Base-by-base conservation (phyloP, 1,140 invertebrate genomes). In the Hylaeus volcanicus region DNA sequence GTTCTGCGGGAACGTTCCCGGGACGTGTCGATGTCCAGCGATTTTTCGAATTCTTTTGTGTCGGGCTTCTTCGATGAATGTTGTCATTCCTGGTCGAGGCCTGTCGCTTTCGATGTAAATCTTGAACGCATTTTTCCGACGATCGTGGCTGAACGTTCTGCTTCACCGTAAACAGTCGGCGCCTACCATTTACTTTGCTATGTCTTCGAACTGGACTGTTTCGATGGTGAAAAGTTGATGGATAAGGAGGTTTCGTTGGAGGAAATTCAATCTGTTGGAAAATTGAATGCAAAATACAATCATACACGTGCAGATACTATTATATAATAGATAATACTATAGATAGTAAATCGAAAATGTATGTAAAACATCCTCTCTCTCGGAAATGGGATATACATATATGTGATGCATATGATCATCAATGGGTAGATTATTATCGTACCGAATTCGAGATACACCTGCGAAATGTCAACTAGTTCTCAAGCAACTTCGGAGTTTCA, bases 401-500 rank as follows among this genome's bases (percentile, higher is more conserved):
- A 41, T 6, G n/a, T 61, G 8, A 8, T 15, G 37, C 5, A 26
- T 9, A 26, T 14, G 43, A 4, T 48, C 43, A n/a, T 11, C 11
- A n/a, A 9, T 14, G 45, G 48, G 41, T 15, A 26, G 41, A 9
- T 26, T 8, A 73, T 64, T 37, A 56, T 51, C 41, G 14, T 5
- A n/a, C 15, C 26, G 26, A 56, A 79, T 74, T 79, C 58, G 9
- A 74, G 48, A 74, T 74, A 74, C 71, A 64, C 51, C 60, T 51
- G 65, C 70, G 77, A 79, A 79, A 74, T 79, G 77, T 74, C 77
- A 79, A 74, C 77, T 58, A 58, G 77, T 74, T 79, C 74, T 79
- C 77, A 66, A 51, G 26, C 58, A 11, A 9, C 3, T 26, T 26
- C 6, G 12, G 3, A 14, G 71, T n/a, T 79, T 79, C 74, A 79